These are phyloP conservation scores for Neodiprion virginianus DNA, from an alignment of 1,140 invertebrate species.

Conservation along the genomic window DNA sequence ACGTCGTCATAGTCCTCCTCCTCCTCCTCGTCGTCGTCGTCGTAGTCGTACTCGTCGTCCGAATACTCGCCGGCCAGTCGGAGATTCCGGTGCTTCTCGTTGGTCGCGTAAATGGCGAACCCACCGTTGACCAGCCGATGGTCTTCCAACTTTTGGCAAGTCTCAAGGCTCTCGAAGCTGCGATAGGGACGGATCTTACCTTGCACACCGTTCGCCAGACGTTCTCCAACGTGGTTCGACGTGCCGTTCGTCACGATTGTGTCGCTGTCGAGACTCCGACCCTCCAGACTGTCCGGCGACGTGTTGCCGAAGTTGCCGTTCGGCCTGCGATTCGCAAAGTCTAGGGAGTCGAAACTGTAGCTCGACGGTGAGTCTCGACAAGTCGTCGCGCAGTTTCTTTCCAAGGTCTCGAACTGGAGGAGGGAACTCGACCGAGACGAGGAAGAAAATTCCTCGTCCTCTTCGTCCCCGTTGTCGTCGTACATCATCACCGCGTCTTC, in stretches of 20 bases:
- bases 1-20: slow-evolving; percentile 37
- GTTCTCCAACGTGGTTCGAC: slow-evolving; percentile 41
- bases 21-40: slow-evolving; percentile 11
- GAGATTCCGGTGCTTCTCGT: slow-evolving; percentile 38
- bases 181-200: slow-evolving; percentile 52
- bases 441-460: slow-evolving; percentile 32
- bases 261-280: slow-evolving; percentile 40
- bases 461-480: slow-evolving; percentile 29
- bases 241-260: slow-evolving; percentile 24
- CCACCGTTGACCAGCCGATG: slow-evolving; percentile 37
- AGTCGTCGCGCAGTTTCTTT: slow-evolving; percentile 69
- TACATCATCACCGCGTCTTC: slow-evolving; percentile 45
- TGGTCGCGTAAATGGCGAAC: slow-evolving; percentile 44
- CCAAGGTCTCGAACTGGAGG: slow-evolving; percentile 81
- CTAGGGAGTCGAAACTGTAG: slow-evolving; percentile 66
- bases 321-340: slow-evolving; percentile 53
- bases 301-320: slow-evolving; percentile 51
- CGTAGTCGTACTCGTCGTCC: slow-evolving; percentile 32
- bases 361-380: slow-evolving; percentile 59
- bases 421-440: slow-evolving; percentile 75
- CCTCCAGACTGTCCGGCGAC: slow-evolving; percentile 65
- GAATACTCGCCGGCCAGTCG: slow-evolving; percentile 22
- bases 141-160: slow-evolving; percentile 41
- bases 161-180: slow-evolving; percentile 57
- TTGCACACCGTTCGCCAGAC: slow-evolving; percentile 39